These are phyloP conservation scores for Ahaetulla prasina DNA, from an alignment of 2,113 vertebrate species.

Conservation along the genomic window DNA sequence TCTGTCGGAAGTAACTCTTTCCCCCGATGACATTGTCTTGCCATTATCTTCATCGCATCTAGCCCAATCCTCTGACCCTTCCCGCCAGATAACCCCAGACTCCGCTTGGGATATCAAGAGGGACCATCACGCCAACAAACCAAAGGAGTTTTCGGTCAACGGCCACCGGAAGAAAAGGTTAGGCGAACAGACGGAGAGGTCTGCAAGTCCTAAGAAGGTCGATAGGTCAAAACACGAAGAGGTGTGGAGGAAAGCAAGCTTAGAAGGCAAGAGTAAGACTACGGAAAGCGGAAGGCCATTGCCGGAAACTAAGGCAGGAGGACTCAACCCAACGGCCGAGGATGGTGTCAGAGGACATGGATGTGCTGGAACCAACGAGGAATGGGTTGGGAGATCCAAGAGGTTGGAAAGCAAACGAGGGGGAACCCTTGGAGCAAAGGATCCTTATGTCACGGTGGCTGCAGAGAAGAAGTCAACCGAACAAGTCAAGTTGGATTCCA, in stretches of 20 bases:
- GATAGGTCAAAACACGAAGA: conserved; percentile 76
- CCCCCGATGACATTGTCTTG: conserved; percentile 81
- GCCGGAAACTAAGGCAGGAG: conserved; percentile 70
- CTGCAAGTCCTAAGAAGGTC: conserved; percentile 79
- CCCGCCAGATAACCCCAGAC: conserved; percentile 84
- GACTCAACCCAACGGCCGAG: conserved; percentile 66
- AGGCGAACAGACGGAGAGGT: conserved; percentile 79
- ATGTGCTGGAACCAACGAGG: conserved; percentile 58
- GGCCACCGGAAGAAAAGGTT: conserved; percentile 81
- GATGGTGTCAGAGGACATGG: conserved; percentile 64
- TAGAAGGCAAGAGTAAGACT: conserved; percentile 70
- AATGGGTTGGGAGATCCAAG: conserved; percentile 69
- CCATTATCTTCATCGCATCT: conserved; percentile 90
- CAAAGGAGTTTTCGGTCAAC: conserved; percentile 78
- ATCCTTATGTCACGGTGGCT: conserved; percentile 58
- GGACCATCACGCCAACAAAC: conserved; percentile 76
- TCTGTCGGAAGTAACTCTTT: conserved; percentile 93
- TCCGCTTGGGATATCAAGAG: conserved; percentile 78
- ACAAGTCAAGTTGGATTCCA: conserved; percentile 67
- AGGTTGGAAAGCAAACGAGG: conserved; percentile 72
- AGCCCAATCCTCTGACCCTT: conserved; percentile 85
- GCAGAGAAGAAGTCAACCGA: conserved; percentile 72
- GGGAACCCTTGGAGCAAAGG: conserved; percentile 74
- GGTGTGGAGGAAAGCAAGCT: conserved; percentile 71
- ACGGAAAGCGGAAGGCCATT: conserved; percentile 81